Evolutionary conservation across 2,113 vertebrate genomes (phyloP).

Genomic region (Steatornis caripensis): DNA sequence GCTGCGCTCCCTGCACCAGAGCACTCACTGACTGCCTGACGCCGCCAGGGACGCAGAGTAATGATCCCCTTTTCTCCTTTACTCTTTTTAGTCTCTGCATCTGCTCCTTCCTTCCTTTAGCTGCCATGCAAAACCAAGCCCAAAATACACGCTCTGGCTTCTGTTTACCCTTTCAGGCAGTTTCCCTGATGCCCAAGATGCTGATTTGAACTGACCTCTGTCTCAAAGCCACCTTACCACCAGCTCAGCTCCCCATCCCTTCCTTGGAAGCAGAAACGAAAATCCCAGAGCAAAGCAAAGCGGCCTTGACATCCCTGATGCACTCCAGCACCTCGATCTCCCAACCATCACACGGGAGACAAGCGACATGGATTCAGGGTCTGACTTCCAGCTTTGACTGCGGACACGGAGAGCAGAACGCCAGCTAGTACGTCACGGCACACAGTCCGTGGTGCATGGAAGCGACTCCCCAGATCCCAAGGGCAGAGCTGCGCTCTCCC

Average conservation of each 20-base stretch:
- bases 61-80: not conserved
- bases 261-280: not conserved
- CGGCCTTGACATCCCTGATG: not conserved
- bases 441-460: not conserved
- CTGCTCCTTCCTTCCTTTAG: not conserved
- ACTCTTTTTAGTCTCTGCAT: not conserved
- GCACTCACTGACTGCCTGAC: not conserved
- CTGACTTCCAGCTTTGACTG: not conserved
- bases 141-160: not conserved
- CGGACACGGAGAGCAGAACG: not conserved
- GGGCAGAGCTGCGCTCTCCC: not conserved
- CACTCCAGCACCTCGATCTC: not conserved
- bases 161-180: not conserved
- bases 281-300: not conserved
- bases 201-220: slow-evolving; percentile 11
- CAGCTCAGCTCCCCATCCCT: not conserved
- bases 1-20: fast-evolving
- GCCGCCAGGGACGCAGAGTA: not conserved
- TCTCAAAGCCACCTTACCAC: not conserved
- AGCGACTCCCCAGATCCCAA: not conserved
- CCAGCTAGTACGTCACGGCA: not conserved
- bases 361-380: not conserved
- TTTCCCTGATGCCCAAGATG: not conserved
- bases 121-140: not conserved
- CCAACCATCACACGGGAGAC: not conserved